A percentile compares a stretch with the other conserved stretches of the same genome.
Conservation (phyloP, 2,888 invertebrate species). For the Flexamia atlantica region DNA sequence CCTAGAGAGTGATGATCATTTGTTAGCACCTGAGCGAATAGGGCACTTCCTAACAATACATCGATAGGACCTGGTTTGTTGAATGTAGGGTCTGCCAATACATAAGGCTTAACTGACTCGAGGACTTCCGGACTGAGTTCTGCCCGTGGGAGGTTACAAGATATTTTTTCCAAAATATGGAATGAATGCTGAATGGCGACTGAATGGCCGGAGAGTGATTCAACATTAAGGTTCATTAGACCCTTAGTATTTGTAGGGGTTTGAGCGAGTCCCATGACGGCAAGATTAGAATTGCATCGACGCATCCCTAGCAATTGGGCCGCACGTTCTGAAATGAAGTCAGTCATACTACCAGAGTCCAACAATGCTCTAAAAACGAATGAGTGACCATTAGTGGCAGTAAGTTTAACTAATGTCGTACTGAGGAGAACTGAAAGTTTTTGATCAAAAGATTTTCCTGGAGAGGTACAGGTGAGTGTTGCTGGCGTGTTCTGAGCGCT, state of each 20-base stretch:
- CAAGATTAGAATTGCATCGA: neutral
- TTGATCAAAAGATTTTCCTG: no score
- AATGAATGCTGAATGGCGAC: neutral
- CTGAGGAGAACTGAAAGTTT: neutral
- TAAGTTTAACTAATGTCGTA: constrained; percentile 25
- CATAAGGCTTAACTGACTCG: neutral
- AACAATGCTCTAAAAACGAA: constrained; percentile 12
- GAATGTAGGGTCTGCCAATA: neutral
- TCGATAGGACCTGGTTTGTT: neutral
- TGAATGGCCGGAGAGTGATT: neutral
- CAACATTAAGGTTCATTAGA: neutral
- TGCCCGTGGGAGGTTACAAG: neutral
- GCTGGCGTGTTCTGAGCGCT: no score
- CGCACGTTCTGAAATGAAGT: neutral
- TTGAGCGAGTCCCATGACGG: neutral
- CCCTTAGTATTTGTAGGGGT: neutral
- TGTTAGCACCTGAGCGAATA: neutral
- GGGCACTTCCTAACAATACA: neutral
- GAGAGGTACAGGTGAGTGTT: no score
- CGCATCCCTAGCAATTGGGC: neutral
- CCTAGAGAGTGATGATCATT: constrained; percentile 2
- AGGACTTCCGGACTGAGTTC: neutral
- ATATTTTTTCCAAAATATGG: neutral
- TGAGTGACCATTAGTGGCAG: neutral
- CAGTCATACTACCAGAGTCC: neutral